These are phyloP conservation scores for Lanistes nyassanus DNA, from an alignment of 1,140 invertebrate genomes.

Conservation along the genomic window DNA sequence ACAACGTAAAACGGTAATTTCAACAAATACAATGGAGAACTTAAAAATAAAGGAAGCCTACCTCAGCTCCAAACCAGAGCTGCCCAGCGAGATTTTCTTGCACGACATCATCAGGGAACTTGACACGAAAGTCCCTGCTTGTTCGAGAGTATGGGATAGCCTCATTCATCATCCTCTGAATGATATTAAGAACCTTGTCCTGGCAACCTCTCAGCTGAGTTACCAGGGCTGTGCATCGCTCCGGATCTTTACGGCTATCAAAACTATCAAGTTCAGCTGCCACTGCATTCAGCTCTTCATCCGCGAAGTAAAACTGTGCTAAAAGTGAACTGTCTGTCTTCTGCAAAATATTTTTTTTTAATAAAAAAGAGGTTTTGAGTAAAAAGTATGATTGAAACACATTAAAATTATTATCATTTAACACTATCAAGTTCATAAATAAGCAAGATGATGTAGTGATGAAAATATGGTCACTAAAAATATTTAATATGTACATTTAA, in stretches of 20 bases:
- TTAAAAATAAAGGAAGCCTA: constrained; percentile 59
- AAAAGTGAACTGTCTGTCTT: constrained; percentile 91
- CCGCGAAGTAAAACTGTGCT: constrained; percentile 97
- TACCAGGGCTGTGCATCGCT: constrained; percentile 92
- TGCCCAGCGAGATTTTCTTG: constrained; percentile 98
- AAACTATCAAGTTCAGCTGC: constrained; percentile 97
- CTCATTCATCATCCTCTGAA: constrained; percentile 95
- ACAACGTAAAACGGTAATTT: no score
- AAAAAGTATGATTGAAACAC: no score
- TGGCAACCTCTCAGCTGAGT: constrained; percentile 81
- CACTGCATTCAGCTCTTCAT: constrained; percentile 94
- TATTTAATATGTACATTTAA: no score
- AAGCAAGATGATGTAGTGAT: no score
- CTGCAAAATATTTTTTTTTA: no score
- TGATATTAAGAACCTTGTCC: constrained; percentile 81
- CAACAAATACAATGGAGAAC: constrained; percentile 30
- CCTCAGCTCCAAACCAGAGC: constrained; percentile 99
- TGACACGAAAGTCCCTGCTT: constrained; percentile 94
- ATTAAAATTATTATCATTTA: no score
- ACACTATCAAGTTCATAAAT: no score
- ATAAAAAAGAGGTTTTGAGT: no score
- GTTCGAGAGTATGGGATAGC: constrained; percentile 87
- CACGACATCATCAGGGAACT: constrained; percentile 98
- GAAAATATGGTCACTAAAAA: no score
- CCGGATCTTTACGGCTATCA: constrained; percentile 96